These are phyloP conservation scores for Ormyrus labotus DNA, from an alignment of 2,888 invertebrate genomes.

Conservation along the genomic window DNA sequence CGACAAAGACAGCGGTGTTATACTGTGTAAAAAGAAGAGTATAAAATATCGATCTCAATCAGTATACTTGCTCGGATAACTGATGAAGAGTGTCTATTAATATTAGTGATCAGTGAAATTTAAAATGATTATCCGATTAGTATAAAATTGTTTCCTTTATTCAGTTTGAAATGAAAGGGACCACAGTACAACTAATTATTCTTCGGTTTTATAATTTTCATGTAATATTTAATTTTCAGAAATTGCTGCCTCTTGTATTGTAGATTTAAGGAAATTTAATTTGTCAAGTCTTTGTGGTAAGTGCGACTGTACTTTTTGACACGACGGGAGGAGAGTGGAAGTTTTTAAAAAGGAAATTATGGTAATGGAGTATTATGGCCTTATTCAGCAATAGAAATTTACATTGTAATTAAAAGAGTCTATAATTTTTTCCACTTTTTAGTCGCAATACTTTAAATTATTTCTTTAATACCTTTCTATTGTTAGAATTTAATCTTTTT, in stretches of 20 bases:
- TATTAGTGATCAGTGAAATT: conserved; percentile 4
- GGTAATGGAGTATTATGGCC: conserved; percentile 47
- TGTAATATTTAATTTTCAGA: conserved; percentile 4
- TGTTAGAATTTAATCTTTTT: conserved; percentile 30
- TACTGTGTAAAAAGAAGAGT: conserved; percentile 44
- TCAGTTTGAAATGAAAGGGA: conserved; percentile 64
- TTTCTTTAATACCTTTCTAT: conserved; percentile 28
- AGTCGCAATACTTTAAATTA: conserved; percentile 19
- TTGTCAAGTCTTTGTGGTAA: conserved; percentile 34
- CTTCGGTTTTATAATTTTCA: conserved; percentile 9
- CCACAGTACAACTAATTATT: conserved; percentile 62
- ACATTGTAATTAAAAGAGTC: conserved; percentile 17
- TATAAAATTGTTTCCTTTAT: conserved; percentile 56
- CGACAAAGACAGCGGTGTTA: conserved; percentile 37
- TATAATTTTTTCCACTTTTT: conserved; percentile 22
- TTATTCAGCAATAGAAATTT: conserved; percentile 53
- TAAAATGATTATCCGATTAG: conserved; percentile 38
- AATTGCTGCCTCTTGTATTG: conserved; percentile 29
- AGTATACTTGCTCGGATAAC: conserved; percentile 14
- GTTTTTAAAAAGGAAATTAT: conserved; percentile 19
- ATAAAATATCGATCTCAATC: conserved; percentile 44
- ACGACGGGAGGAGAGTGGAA: conserved; percentile 8
- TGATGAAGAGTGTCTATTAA: conserved; percentile 36
- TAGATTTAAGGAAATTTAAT: neutral
- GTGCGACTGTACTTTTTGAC: conserved; percentile 36